Evolutionary conservation across 1,140 invertebrate species (phyloP), one percentile per base, ranked within the genome.

Genomic region (Plectus sambesii): DNA sequence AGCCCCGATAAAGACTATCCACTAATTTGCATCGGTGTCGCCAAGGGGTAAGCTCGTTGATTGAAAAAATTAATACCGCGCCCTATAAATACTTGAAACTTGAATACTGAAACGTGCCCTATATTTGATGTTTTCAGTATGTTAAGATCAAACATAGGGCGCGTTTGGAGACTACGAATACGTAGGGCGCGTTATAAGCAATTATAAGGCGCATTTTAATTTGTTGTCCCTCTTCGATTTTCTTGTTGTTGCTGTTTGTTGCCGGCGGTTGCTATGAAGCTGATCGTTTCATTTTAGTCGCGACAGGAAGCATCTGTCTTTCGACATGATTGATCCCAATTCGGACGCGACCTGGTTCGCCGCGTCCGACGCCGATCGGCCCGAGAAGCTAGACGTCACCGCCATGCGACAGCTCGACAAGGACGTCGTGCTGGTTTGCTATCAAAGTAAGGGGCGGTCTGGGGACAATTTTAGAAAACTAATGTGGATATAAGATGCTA

Each of bases 1-100:
- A 88, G 86, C 2, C 87, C 89, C 0, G 88, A 94, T 69, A 75
- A 88, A 68, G 89, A 96, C 68, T 96, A 93, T 73, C 90, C 92
- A n/a, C n/a, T n/a, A n/a, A n/a, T n/a, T n/a, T n/a, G n/a, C n/a
- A n/a, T n/a, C n/a, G n/a, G n/a, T n/a, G n/a, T n/a, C n/a, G n/a
- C n/a, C n/a, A n/a, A n/a, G n/a, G n/a, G n/a, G n/a, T 70, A 58
- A 50, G 65, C 55, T 23, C 9, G 9, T 9, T 12, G 38, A 44
- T 44, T 15, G 8, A n/a, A 8, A 36, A 33, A 36, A n/a, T 6
- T 60, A 2, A 47, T 27, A 56, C 62, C n/a, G n/a, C n/a, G n/a
- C n/a, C n/a, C n/a, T n/a, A n/a, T n/a, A n/a, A n/a, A n/a, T n/a
- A n/a, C n/a, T n/a, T n/a, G n/a, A n/a, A n/a, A n/a, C n/a, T n/a